Evolutionary conservation across 2,797 vertebrate genomes (phyloP).

Genomic region (Hydrolagus colliei): DNA sequence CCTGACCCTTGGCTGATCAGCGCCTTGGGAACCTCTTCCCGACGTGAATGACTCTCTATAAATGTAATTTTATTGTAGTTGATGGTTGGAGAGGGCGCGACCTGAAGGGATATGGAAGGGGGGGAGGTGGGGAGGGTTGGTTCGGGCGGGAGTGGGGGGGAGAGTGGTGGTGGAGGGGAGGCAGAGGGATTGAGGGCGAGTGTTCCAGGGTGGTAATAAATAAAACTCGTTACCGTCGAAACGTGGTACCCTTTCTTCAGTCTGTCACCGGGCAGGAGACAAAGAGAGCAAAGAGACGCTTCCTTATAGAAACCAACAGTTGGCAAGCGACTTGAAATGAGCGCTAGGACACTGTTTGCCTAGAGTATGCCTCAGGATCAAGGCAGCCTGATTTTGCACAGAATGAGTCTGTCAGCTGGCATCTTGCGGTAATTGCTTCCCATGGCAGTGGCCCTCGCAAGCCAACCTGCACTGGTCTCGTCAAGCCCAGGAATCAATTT

Average conservation of each 20-base stretch:
- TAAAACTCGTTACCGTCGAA: conserved; percentile 58
- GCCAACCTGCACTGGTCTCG: conserved; percentile 59
- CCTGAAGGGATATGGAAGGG: too few species aligned
- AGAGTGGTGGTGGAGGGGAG: too few species aligned
- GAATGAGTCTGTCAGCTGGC: conserved; percentile 94
- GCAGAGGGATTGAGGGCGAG: too few species aligned
- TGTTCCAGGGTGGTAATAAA: conserved; percentile 39
- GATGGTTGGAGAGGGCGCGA: too few species aligned
- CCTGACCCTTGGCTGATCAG: too few species aligned
- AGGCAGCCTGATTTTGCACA: conserved; percentile 76
- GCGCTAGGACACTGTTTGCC: conserved; percentile 93
- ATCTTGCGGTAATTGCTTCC: conserved; percentile 96
- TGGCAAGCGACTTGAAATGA: conserved; percentile 89
- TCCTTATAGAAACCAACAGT: conserved; percentile 85
- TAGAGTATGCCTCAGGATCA: conserved; percentile 92
- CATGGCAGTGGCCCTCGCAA: conserved; percentile 88
- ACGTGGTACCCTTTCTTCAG: conserved; percentile 60
- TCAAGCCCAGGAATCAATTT: conserved; percentile 79
- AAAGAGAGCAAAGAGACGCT: conserved; percentile 80
- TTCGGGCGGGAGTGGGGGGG: too few species aligned
- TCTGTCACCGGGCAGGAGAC: conserved; percentile 67
- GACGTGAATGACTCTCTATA: too few species aligned
- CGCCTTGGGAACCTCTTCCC: too few species aligned
- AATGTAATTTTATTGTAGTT: too few species aligned
- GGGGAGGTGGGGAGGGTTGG: too few species aligned